Evolutionary conservation across 2,797 vertebrate species (phyloP).

Genomic region (Oreonectes daqikongensis): DNA sequence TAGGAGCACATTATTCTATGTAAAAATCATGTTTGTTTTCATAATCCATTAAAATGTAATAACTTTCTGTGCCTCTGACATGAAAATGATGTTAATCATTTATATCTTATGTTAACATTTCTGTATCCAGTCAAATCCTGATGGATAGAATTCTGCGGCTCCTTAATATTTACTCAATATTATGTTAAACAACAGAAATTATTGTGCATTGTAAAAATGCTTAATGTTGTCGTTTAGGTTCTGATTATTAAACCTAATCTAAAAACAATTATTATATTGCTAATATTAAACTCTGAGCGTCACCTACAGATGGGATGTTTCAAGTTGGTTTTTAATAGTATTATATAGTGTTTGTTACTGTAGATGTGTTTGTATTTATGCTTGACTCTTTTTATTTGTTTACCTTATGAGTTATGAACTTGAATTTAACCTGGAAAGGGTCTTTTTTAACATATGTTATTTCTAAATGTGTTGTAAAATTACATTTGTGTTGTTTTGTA

Average conservation of each 20-base stretch:
- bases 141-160: background rate
- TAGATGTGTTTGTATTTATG: background rate
- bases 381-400: no score
- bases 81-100: background rate
- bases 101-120: background rate
- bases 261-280: no score
- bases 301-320: no score
- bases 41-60: background rate
- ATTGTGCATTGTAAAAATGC: background rate
- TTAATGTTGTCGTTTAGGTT: background rate
- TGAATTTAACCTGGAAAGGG: background rate
- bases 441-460: background rate
- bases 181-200: background rate
- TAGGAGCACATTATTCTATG: background rate
- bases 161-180: background rate
- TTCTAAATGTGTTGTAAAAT: background rate
- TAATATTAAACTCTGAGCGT: no score
- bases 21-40: background rate
- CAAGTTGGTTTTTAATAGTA: background rate
- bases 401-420: background rate
- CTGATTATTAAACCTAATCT: background rate
- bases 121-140: background rate
- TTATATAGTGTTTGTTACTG: background rate
- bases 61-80: background rate
- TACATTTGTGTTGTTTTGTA: background rate